Percentiles rank a stretch among this genome's conserved stretches.
These are phyloP conservation scores for Gambelia wislizenii DNA, from an alignment of 2,797 vertebrate genomes.

Conservation along the genomic window DNA sequence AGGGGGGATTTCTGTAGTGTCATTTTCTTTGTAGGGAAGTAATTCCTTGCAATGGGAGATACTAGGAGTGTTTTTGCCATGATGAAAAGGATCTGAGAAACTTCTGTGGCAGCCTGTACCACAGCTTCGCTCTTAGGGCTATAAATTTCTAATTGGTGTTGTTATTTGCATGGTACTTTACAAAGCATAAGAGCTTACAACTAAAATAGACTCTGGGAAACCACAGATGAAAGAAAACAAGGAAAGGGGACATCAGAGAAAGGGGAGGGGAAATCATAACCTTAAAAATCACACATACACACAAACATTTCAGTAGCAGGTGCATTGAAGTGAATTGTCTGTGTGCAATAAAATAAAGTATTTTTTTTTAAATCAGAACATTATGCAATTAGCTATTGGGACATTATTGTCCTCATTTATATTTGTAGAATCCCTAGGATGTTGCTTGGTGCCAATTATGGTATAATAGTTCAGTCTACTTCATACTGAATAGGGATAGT, in stretches of 20 bases:
- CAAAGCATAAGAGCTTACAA: background rate
- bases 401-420: background rate
- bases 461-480: background rate
- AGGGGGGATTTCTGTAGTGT: too few relatives aligned
- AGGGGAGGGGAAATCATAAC: background rate
- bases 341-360: background rate
- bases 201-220: background rate
- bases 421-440: slow-evolving; percentile 48
- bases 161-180: background rate
- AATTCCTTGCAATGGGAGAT: slow-evolving; percentile 15
- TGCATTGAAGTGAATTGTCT: background rate
- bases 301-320: background rate
- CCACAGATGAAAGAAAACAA: background rate
- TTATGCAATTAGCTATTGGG: background rate
- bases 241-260: background rate
- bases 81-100: background rate
- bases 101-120: background rate
- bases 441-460: slow-evolving; percentile 23
- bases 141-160: background rate
- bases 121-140: background rate
- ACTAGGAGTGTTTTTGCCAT: background rate
- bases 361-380: background rate
- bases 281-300: background rate
- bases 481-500: background rate
- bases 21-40: slow-evolving; percentile 20